Evolutionary conservation across 2,888 invertebrate genomes (phyloP).

Genomic region (Melanchra persicariae): DNA sequence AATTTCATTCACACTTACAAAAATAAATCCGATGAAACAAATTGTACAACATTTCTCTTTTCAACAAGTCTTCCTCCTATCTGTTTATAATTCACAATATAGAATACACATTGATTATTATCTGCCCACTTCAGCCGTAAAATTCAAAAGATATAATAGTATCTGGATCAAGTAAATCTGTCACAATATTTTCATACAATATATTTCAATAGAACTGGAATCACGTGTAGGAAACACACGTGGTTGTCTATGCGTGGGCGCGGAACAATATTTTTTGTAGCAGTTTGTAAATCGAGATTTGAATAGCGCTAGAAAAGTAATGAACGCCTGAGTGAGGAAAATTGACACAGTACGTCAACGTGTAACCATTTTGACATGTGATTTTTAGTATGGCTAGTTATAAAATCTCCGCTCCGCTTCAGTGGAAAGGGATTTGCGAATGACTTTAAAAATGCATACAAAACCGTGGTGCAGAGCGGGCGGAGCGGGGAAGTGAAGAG

Average conservation of each 20-base stretch:
- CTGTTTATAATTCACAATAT: constrained; percentile 11
- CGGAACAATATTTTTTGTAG: neutral
- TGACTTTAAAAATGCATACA: too few species aligned
- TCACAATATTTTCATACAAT: constrained; percentile 36
- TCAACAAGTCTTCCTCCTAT: constrained; percentile 12
- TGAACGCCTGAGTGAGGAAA: neutral
- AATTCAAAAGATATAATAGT: constrained; percentile 2
- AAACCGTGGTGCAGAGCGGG: too few species aligned
- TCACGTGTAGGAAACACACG: constrained; percentile 3
- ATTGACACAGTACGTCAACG: neutral
- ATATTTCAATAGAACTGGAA: neutral
- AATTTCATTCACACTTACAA: constrained; percentile 14
- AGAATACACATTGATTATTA: constrained; percentile 25
- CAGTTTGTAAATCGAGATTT: neutral
- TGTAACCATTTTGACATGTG: too few species aligned
- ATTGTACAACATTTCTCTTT: constrained; percentile 35
- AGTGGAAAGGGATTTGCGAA: too few species aligned
- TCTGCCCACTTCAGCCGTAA: constrained; percentile 25
- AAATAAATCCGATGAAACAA: constrained; percentile 20
- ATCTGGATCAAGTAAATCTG: constrained; percentile 23
- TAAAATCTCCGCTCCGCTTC: too few species aligned
- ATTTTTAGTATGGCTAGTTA: too few species aligned
- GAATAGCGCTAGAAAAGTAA: neutral
- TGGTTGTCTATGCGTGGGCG: neutral
- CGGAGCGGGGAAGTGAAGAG: too few species aligned